A percentile compares a stretch with the other conserved stretches of the same genome.
These are phyloP conservation scores for Kryptopterus vitreolus DNA, from an alignment of 2,797 vertebrate genomes.

Conservation along the genomic window DNA sequence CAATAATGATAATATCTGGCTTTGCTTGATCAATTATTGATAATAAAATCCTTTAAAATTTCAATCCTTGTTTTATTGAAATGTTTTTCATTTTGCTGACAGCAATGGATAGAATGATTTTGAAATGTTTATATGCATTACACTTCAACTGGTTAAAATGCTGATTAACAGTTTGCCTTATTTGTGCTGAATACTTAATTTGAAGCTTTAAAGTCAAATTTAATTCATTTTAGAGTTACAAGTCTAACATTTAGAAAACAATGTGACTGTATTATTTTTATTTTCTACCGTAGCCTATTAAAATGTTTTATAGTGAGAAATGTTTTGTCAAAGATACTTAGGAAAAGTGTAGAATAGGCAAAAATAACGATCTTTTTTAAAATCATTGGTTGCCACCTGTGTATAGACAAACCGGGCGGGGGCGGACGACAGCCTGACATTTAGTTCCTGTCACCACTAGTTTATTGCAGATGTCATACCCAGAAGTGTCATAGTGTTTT, in stretches of 20 bases:
- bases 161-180: not conserved
- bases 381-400: not conserved
- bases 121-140: not conserved
- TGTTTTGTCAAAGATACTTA: not conserved
- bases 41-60: too few species aligned
- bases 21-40: not conserved
- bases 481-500: conserved; percentile 21
- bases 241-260: not conserved
- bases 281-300: not conserved
- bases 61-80: not conserved
- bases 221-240: not conserved
- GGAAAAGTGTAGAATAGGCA: not conserved
- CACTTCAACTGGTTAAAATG: not conserved
- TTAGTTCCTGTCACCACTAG: not conserved
- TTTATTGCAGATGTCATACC: not conserved
- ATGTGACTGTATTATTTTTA: too few species aligned
- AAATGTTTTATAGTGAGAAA: not conserved
- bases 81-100: not conserved
- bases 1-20: not conserved
- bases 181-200: not conserved
- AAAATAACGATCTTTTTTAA: not conserved
- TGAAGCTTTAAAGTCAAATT: not conserved
- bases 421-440: not conserved
- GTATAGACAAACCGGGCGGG: not conserved
- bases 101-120: not conserved